Conservation (phyloP, 2,113 vertebrate genomes). For the Halcyon senegalensis region DNA sequence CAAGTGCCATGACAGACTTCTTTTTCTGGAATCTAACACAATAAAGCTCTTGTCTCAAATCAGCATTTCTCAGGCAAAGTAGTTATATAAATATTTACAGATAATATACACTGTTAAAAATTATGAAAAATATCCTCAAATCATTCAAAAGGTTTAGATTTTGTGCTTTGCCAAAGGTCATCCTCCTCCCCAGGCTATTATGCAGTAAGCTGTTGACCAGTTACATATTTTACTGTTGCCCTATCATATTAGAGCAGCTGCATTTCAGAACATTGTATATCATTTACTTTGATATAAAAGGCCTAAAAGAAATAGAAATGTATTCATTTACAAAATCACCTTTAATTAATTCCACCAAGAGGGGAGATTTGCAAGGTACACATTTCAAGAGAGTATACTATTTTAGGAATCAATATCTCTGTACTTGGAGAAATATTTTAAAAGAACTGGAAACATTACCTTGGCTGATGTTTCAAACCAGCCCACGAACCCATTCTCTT, state of each 20-base stretch:
- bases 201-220: rapidly evolving
- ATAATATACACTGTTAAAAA: background rate
- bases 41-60: background rate
- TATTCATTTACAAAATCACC: background rate
- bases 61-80: background rate
- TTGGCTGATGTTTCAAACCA: constrained; percentile 88
- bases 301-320: background rate
- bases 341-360: background rate
- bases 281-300: background rate
- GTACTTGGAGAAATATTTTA: background rate
- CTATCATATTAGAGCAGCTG: background rate
- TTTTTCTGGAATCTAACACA: background rate
- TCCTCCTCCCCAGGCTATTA: background rate
- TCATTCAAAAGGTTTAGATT: background rate
- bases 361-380: background rate
- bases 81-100: background rate
- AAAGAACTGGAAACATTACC: constrained; percentile 66
- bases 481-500: constrained; percentile 83
- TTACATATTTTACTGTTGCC: background rate
- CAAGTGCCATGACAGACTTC: background rate
- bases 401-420: background rate
- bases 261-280: background rate
- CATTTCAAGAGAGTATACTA: background rate
- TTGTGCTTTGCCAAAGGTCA: background rate
- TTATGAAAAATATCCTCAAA: background rate